These are phyloP conservation scores for Typhlichthys eigenmanni DNA, from an alignment of 2,797 vertebrate species.

Conservation along the genomic window DNA sequence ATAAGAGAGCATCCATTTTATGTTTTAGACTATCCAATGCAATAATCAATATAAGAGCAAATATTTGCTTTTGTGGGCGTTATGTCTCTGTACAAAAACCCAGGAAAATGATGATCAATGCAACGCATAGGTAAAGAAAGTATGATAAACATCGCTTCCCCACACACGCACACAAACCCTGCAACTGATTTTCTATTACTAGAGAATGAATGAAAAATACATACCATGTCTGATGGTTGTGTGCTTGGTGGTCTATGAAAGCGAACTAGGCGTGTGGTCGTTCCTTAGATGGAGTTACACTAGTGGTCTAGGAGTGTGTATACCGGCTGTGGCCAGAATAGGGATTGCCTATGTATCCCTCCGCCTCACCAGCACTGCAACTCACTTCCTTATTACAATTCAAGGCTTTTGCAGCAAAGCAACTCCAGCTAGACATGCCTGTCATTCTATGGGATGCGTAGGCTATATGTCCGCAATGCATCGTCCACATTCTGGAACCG, in stretches of 20 bases:
- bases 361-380: constrained; percentile 71
- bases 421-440: constrained; percentile 10
- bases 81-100: constrained; percentile 30
- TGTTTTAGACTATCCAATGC: accelerated
- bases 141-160: neutral
- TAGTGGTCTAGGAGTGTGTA: constrained; percentile 67
- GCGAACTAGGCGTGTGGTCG: constrained; percentile 62
- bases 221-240: constrained; percentile 75
- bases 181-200: neutral
- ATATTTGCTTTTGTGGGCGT: constrained; percentile 43
- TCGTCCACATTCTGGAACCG: too few relatives aligned
- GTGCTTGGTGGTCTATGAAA: constrained; percentile 65
- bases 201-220: constrained; percentile 64
- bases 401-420: constrained; percentile 45
- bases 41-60: neutral
- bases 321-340: constrained; percentile 64
- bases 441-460: too few relatives aligned
- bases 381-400: constrained; percentile 73
- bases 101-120: constrained; percentile 27
- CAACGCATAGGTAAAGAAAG: neutral
- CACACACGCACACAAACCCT: accelerated
- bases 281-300: constrained; percentile 75
- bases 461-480: too few relatives aligned
- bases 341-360: constrained; percentile 75
- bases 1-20: neutral